A percentile compares a stretch with the other conserved stretches of the same genome.
These are phyloP conservation scores for Colossoma macropomum DNA, from an alignment of 2,113 vertebrate genomes.

Conservation along the genomic window DNA sequence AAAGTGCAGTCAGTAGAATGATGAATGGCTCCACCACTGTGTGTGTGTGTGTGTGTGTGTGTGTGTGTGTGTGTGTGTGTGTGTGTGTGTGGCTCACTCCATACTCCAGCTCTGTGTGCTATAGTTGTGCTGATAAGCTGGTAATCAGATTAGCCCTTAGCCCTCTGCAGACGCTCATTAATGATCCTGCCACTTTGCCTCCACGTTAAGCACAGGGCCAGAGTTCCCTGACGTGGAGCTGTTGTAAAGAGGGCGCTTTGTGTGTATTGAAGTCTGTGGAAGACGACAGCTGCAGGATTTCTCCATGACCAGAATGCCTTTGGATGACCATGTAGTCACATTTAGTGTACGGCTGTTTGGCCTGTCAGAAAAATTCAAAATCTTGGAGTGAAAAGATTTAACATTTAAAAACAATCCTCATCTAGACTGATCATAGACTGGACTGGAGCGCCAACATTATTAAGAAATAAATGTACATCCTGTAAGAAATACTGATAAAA, in stretches of 20 bases:
- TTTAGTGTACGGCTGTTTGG: not conserved
- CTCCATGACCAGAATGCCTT: not conserved
- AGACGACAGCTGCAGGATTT: not conserved
- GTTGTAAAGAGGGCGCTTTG: not conserved
- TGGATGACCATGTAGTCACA: not conserved
- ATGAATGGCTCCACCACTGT: not conserved
- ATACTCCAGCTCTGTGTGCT: slow-evolving; percentile 41
- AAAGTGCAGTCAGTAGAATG: too few relatives aligned
- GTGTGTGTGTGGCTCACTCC: slow-evolving; percentile 19
- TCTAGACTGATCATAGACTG: too few relatives aligned
- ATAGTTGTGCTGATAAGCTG: slow-evolving; percentile 68
- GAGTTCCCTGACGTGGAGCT: not conserved
- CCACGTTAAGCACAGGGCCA: not conserved
- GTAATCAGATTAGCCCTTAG: slow-evolving; percentile 62
- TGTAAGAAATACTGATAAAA: too few relatives aligned
- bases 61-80: not conserved
- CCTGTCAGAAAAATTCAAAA: too few relatives aligned
- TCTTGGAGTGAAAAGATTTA: too few relatives aligned
- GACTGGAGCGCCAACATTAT: too few relatives aligned
- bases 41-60: too few relatives aligned
- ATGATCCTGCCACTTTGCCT: slow-evolving; percentile 30
- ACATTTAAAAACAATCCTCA: too few relatives aligned
- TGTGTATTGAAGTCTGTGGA: not conserved
- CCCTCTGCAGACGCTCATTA: slow-evolving; percentile 60
- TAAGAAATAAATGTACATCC: too few relatives aligned